Evolutionary conservation across 2,888 invertebrate genomes (phyloP), one percentile per base, ranked within the genome.

Genomic region (Capitulum mitella): DNA sequence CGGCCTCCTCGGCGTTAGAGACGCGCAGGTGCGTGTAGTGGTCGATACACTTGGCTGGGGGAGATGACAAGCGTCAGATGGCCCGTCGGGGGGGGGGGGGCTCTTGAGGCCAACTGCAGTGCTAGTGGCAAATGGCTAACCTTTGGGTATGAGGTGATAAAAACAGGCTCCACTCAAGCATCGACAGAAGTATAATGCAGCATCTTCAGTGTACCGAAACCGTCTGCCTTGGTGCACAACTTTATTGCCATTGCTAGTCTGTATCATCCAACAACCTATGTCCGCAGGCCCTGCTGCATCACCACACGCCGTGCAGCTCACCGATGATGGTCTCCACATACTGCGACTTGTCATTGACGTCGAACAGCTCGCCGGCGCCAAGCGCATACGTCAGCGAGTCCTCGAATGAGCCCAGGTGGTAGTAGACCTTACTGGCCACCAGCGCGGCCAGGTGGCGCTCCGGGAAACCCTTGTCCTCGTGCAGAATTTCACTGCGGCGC

Each of bases 401-500:
- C 85, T 96, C 94, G 86, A 97, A 98, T 0, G 97, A 94, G 51
- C 98, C 98, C 82, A 99, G 89, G 86, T 99, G 98, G 86, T 98
- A 98, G 85, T 98, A 98, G 0, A 98, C 97, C 87, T 99, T 99
- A 83, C 98, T 98, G 12, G 97, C 98, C 10, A 99, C 95, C 83
- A 99, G 89, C 46, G 98, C 98, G 78, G 99, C 98, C 78, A 98
- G 87, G 84, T 97, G 92, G 84, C 95, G 93, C 85, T 97, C 90
- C 82, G 85, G 84, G 86, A 99, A 93, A 58, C 88, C 88, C 84
- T 93, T 91, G 85, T 98, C 96, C 87, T 98, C 98, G 84, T 97
- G 95, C 46, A 99, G 89, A 85, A 95, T 94, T 88, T 99, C 98
- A 84, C 70, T 70, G 70, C 26, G 29, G n/a, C n/a, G n/a, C n/a